Percentiles rank a stretch among this genome's conserved stretches.
Evolutionary conservation across 1,140 invertebrate genomes (phyloP).

Genomic region (Trichomalopsis sarcophagae): DNA sequence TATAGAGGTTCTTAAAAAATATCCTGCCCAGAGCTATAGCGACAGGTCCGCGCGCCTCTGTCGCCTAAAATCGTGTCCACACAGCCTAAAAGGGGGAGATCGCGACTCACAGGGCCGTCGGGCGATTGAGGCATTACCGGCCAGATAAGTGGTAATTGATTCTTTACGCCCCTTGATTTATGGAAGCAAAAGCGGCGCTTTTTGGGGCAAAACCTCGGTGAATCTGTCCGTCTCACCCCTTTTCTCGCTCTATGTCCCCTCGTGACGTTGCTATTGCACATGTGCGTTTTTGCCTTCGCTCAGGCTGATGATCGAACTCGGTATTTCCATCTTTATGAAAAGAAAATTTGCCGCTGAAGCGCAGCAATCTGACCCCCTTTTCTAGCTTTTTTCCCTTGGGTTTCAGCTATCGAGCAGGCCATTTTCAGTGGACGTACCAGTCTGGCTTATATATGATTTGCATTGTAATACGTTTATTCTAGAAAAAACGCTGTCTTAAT

Average conservation of each 20-base stretch:
- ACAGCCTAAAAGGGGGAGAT: constrained; percentile 5
- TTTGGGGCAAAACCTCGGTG: constrained; percentile 58
- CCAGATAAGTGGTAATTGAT: constrained; percentile 73
- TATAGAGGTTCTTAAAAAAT: neutral
- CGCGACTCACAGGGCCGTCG: neutral
- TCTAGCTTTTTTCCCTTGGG: constrained; percentile 31
- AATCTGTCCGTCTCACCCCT: constrained; percentile 19
- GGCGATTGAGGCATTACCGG: constrained; percentile 42
- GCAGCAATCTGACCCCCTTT: constrained; percentile 65
- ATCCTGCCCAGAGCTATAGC: neutral
- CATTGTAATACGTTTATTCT: no score
- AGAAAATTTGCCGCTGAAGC: constrained; percentile 53
- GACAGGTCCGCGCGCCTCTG: constrained; percentile 59
- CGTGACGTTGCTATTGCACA: neutral
- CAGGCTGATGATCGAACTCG: neutral
- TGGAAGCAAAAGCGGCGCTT: constrained; percentile 50
- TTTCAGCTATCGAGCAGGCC: neutral
- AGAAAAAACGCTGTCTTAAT: no score
- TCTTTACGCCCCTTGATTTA: constrained; percentile 72
- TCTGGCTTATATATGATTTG: no score
- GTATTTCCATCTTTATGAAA: constrained; percentile 50
- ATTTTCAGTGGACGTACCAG: no score
- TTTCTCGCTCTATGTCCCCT: neutral
- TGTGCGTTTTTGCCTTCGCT: constrained; percentile 7
- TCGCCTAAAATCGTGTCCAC: constrained; percentile 26